These are phyloP conservation scores for Eupsittula cactorum DNA, from an alignment of 2,113 vertebrate species.

Conservation along the genomic window DNA sequence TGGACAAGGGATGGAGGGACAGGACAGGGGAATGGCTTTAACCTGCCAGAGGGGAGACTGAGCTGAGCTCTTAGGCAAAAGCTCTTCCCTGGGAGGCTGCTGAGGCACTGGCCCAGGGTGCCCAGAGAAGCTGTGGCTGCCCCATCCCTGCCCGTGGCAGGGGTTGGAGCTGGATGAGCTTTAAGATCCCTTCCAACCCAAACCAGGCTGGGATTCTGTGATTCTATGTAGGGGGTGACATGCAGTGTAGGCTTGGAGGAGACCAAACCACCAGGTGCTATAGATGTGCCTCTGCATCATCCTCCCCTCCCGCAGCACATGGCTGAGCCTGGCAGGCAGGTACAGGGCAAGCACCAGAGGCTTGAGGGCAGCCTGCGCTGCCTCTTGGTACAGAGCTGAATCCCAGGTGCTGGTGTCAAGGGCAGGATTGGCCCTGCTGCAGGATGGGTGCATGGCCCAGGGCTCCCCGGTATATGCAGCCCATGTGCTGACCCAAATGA, in stretches of 20 bases:
- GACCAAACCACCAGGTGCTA: accelerated
- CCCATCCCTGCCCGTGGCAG: not conserved
- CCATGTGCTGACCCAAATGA: not conserved
- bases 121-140: too few relatives aligned
- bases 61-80: too few relatives aligned
- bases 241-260: accelerated
- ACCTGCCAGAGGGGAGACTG: too few relatives aligned
- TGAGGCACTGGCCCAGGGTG: too few relatives aligned
- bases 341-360: not conserved
- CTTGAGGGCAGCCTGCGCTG: accelerated
- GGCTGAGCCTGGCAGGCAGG: accelerated
- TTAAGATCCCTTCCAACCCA: not conserved
- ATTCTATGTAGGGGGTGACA: accelerated
- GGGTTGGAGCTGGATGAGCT: not conserved
- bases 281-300: accelerated
- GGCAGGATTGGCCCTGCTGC: not conserved
- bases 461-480: accelerated
- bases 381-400: accelerated
- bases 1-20: too few relatives aligned
- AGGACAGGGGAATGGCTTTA: too few relatives aligned
- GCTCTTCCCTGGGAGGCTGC: too few relatives aligned
- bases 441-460: not conserved
- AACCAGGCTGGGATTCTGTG: not conserved
- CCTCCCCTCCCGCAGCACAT: accelerated
- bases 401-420: accelerated